phyloP scores from a whole-genome alignment of 2,113 vertebrate genomes.

The Hippotragus niger region DNA sequence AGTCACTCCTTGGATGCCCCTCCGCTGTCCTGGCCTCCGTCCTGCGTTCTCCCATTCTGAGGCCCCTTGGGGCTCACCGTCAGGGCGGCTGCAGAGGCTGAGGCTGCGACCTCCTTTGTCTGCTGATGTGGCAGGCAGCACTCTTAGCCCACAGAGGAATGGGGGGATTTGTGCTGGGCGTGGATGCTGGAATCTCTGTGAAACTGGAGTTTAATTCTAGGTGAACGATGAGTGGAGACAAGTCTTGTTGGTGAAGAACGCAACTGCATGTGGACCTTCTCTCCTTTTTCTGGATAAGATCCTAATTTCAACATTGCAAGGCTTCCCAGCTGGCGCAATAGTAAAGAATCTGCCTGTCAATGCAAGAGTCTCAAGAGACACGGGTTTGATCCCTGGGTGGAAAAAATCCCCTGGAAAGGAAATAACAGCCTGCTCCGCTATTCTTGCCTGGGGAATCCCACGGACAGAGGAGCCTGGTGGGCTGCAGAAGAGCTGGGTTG shows the following conservation, averaged over 20 bases:
- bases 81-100: background rate
- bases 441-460: background rate
- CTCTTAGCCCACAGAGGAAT: fast-evolving
- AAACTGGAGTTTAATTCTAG: fast-evolving
- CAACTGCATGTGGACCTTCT: fast-evolving
- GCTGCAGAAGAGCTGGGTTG: background rate
- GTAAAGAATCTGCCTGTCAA: background rate
- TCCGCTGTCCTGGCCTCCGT: background rate
- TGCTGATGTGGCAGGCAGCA: background rate
- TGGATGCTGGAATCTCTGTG: fast-evolving
- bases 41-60: background rate
- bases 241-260: fast-evolving
- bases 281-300: background rate
- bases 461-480: background rate
- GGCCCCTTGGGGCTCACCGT: background rate
- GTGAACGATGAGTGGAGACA: fast-evolving
- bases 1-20: background rate
- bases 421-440: background rate
- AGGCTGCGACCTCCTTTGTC: fast-evolving
- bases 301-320: fast-evolving
- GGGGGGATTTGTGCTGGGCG: fast-evolving
- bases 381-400: background rate
- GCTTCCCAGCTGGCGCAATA: background rate
- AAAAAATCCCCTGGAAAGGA: background rate
- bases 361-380: background rate